A percentile compares a stretch with the other conserved stretches of the same genome.
These are phyloP conservation scores for Tychaedon coryphoeus DNA, from an alignment of 2,113 vertebrate genomes.

Conservation along the genomic window DNA sequence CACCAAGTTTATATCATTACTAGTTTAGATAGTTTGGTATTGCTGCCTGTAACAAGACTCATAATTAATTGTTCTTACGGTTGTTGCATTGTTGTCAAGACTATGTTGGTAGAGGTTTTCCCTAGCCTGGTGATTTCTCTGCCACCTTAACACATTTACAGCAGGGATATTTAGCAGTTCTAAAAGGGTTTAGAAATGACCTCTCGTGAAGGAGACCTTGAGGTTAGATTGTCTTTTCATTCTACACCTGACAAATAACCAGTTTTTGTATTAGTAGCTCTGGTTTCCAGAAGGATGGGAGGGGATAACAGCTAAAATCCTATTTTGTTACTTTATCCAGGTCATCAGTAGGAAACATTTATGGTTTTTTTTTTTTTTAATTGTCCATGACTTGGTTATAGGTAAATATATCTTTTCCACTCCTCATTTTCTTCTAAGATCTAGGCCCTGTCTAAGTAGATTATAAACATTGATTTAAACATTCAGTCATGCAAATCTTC, in stretches of 20 bases:
- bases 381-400: neutral
- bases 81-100: neutral
- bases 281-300: neutral
- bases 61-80: neutral
- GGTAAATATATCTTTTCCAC: neutral
- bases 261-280: neutral
- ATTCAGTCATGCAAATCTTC: slow-evolving; percentile 15
- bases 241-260: neutral
- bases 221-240: neutral
- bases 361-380: neutral
- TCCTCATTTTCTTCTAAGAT: neutral
- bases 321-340: neutral
- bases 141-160: neutral
- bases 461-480: slow-evolving; percentile 22
- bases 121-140: neutral
- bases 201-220: neutral
- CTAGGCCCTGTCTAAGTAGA: neutral
- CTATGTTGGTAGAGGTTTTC: neutral
- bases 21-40: neutral
- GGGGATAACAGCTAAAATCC: neutral
- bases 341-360: neutral
- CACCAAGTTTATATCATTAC: too few relatives aligned
- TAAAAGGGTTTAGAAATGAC: neutral
- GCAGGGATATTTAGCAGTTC: neutral
- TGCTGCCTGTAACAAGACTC: neutral